These are phyloP conservation scores for Yponomeuta sedellus DNA, from an alignment of 2,888 invertebrate species.

Conservation along the genomic window DNA sequence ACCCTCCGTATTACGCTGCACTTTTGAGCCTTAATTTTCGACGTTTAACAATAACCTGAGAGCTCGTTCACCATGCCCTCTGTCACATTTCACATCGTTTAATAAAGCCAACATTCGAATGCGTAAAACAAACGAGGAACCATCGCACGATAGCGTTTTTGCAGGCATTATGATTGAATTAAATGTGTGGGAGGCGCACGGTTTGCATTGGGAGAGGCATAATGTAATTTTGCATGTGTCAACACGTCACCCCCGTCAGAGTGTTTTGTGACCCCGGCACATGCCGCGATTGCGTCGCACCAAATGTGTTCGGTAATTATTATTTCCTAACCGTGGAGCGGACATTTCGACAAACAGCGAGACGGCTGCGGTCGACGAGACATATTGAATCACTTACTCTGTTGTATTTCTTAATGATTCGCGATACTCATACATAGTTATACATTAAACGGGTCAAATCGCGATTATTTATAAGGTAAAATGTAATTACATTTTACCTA, in stretches of 20 bases:
- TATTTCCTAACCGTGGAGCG: constrained; percentile 14
- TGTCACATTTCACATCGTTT: background rate
- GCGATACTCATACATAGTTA: too few relatives aligned
- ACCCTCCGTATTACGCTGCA: background rate
- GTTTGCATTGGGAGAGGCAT: constrained; percentile 24
- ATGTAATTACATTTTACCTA: too few relatives aligned
- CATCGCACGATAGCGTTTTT: constrained; percentile 1
- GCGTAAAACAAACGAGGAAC: background rate
- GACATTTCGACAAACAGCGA: background rate
- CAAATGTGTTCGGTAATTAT: constrained; percentile 19
- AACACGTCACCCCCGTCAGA: constrained; percentile 32
- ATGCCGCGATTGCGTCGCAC: constrained; percentile 23
- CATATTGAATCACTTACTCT: background rate
- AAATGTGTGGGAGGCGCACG: constrained; percentile 10
- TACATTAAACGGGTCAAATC: too few relatives aligned
- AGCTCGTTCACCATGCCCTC: background rate
- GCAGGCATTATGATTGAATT: constrained; percentile 10
- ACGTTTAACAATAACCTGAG: background rate
- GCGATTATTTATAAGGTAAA: too few relatives aligned
- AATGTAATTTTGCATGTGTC: constrained; percentile 59
- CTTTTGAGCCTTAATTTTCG: background rate
- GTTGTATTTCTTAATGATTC: too few relatives aligned
- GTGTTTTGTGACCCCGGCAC: constrained; percentile 35
- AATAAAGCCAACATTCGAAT: background rate
- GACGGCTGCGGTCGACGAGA: background rate